Evolutionary conservation across 2,113 vertebrate genomes (phyloP).

Genomic region (Erpornis zantholeuca): DNA sequence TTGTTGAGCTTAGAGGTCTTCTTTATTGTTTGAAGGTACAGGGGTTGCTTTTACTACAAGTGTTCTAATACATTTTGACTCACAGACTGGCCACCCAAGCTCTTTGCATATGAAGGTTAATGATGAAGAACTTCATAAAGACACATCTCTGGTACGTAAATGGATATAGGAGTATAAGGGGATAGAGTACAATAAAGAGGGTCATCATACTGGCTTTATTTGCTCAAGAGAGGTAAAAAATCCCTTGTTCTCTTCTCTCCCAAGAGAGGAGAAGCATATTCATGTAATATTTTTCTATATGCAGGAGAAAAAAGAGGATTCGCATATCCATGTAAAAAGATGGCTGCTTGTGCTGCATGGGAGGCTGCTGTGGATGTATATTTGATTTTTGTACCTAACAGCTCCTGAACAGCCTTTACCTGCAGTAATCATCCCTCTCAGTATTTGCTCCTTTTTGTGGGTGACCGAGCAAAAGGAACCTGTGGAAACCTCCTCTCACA

Average conservation of each 20-base stretch:
- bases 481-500: background rate
- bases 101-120: background rate
- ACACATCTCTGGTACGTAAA: background rate
- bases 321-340: background rate
- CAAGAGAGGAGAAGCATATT: background rate
- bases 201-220: background rate
- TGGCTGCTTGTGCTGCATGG: background rate
- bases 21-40: background rate
- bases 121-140: background rate
- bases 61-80: background rate
- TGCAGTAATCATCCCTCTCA: background rate
- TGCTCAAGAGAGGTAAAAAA: background rate
- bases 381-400: background rate
- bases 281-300: background rate
- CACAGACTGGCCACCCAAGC: background rate
- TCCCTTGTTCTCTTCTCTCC: background rate
- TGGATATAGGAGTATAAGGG: background rate
- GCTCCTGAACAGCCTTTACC: background rate
- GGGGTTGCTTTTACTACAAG: background rate
- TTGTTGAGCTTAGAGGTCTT: background rate
- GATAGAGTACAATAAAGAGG: background rate
- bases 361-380: background rate
- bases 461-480: background rate
- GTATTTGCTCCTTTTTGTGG: background rate
- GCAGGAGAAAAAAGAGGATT: background rate